These are phyloP conservation scores for Ceyx erithaca DNA, from an alignment of 2,797 vertebrate genomes.

Conservation along the genomic window DNA sequence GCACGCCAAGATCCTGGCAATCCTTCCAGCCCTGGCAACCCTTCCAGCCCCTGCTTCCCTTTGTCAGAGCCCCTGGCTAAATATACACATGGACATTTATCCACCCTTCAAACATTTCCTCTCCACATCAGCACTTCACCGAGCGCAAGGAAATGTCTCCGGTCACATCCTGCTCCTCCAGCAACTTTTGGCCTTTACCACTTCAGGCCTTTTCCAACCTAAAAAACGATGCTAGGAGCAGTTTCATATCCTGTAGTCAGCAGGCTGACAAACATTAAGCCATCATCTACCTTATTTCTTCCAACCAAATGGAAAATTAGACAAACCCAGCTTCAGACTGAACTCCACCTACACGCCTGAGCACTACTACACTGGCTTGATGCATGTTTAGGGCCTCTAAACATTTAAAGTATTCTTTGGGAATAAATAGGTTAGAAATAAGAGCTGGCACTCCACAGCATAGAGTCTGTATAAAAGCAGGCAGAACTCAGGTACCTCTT, in stretches of 20 bases:
- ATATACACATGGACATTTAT: constrained; percentile 26
- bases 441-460: neutral
- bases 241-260: neutral
- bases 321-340: neutral
- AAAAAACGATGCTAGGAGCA: neutral
- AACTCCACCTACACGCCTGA: neutral
- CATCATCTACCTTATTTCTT: neutral
- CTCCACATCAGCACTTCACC: neutral
- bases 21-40: neutral
- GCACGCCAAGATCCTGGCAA: neutral
- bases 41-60: neutral
- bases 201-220: neutral
- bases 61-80: constrained; percentile 33
- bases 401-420: neutral
- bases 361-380: neutral
- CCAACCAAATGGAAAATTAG: neutral
- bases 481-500: neutral
- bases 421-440: neutral
- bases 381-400: neutral
- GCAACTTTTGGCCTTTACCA: neutral
- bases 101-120: constrained; percentile 51
- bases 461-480: neutral
- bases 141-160: neutral
- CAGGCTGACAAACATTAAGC: neutral
- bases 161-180: constrained; percentile 28